phyloP scores from a whole-genome alignment of 53 echinoderm and acorn worm genomes.

The Echinarachnius parma region DNA sequence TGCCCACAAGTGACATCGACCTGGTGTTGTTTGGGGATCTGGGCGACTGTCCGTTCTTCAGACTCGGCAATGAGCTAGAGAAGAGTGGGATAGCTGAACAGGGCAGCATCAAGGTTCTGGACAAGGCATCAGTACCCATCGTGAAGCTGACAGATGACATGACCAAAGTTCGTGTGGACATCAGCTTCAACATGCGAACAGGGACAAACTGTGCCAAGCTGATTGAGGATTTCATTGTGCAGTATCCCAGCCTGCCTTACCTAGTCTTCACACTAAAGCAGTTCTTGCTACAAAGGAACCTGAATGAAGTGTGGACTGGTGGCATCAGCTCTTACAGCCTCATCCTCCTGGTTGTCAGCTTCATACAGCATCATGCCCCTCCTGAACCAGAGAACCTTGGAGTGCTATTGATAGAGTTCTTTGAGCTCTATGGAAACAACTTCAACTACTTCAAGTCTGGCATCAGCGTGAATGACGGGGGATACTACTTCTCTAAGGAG shows the following conservation, averaged over 20 bases:
- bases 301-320: slow-evolving; percentile 97
- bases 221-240: slow-evolving; percentile 83
- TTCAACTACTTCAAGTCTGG: slow-evolving; percentile 99
- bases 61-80: slow-evolving; percentile 86
- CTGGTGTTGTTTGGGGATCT: slow-evolving; percentile 93
- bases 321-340: slow-evolving; percentile 99
- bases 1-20: slow-evolving; percentile 99
- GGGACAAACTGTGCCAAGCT: slow-evolving; percentile 81
- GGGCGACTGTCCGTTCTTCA: slow-evolving; percentile 82
- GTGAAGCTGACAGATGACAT: slow-evolving; percentile 85
- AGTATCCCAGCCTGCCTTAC: slow-evolving; percentile 72
- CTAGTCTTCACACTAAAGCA: slow-evolving; percentile 92
- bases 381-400: slow-evolving; percentile 88
- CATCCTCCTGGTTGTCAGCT: slow-evolving; percentile 97
- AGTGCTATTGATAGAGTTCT: slow-evolving; percentile 95
- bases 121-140: slow-evolving; percentile 94
- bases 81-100: slow-evolving; percentile 77
- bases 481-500: slow-evolving; percentile 91
- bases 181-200: slow-evolving; percentile 89
- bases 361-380: slow-evolving; percentile 81
- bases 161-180: slow-evolving; percentile 92
- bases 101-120: slow-evolving; percentile 93
- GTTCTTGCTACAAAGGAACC: slow-evolving; percentile 89
- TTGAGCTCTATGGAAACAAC: slow-evolving; percentile 94
- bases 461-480: slow-evolving; percentile 80